Percentiles rank a stretch among this genome's conserved stretches.
Evolutionary conservation across 1,140 invertebrate species (phyloP).

Genomic region (Leptonema lineaticorne): DNA sequence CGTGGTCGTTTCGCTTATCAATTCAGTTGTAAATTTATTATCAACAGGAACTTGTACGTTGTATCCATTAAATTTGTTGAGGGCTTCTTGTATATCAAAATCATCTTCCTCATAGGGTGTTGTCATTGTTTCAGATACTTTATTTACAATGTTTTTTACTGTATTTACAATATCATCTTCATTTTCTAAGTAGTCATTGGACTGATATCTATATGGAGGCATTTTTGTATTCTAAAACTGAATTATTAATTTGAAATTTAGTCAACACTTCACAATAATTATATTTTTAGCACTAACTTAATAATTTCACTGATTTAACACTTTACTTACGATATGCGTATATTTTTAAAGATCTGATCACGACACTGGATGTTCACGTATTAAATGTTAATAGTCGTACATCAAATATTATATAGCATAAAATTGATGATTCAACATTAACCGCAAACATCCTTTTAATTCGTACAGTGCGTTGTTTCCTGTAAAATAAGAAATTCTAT

Average conservation of each 20-base stretch:
- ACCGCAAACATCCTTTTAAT: constrained; percentile 3
- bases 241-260: neutral
- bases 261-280: neutral
- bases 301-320: neutral
- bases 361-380: neutral
- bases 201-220: too few species aligned
- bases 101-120: too few species aligned
- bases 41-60: too few species aligned
- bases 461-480: neutral
- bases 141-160: too few species aligned
- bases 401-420: neutral
- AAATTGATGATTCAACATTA: neutral
- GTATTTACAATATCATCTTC: too few species aligned
- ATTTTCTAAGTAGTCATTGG: too few species aligned
- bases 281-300: neutral
- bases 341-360: neutral
- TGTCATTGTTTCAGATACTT: too few species aligned
- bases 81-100: too few species aligned
- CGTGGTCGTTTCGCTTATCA: too few species aligned
- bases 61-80: too few species aligned
- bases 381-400: neutral
- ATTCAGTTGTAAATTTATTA: too few species aligned
- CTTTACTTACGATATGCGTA: neutral
- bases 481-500: neutral
- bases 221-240: neutral